Conservation (phyloP, 35 echinoderm and acorn worm species). For the Apostichopus parvimensis region DNA sequence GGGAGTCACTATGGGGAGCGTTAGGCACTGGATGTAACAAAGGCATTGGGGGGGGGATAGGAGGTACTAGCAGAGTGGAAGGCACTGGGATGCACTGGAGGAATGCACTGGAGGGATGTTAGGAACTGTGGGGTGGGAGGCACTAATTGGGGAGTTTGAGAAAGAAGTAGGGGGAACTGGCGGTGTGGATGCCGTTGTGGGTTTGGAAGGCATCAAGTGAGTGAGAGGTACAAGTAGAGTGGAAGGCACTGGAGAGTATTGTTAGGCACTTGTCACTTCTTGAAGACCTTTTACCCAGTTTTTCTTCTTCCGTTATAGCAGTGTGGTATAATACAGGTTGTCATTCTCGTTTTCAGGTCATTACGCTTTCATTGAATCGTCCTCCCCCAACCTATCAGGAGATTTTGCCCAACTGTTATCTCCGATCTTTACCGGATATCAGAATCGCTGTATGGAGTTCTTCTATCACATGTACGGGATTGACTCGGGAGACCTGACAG, state of each 20-base stretch:
- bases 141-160: no score
- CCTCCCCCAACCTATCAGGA: slow-evolving; percentile 62
- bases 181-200: no score
- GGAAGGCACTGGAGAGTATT: not conserved
- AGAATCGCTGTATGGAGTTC: slow-evolving; percentile 75
- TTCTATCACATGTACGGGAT: slow-evolving; percentile 92
- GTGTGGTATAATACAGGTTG: no score
- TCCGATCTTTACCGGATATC: slow-evolving; percentile 58
- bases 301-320: not conserved
- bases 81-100: no score
- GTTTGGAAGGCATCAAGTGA: not conserved
- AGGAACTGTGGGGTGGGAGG: no score
- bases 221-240: not conserved
- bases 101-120: no score
- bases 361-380: slow-evolving; percentile 77
- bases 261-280: not conserved
- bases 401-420: slow-evolving; percentile 71
- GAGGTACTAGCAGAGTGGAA: no score
- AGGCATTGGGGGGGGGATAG: no score
- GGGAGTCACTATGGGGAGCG: no score
- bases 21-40: no score
- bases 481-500: slow-evolving; percentile 53
- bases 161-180: no score
- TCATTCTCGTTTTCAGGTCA: slow-evolving; percentile 38
- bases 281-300: not conserved